A percentile compares a stretch with the other conserved stretches of the same genome.
These are phyloP conservation scores for Orbicella faveolata DNA, from an alignment of 64 coral and sea anemone genomes.

Conservation along the genomic window DNA sequence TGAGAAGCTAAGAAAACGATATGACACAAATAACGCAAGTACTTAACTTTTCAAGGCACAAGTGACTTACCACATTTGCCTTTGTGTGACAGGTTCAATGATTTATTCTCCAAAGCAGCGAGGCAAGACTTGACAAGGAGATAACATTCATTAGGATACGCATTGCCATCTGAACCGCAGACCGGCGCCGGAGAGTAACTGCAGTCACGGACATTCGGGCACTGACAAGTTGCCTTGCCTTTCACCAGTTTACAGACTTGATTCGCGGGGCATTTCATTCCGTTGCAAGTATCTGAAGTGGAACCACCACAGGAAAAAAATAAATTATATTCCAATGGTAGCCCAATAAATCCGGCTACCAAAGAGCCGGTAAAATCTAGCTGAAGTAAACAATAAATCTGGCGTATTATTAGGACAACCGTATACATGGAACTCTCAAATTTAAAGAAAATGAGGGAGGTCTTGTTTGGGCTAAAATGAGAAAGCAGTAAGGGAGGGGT, in stretches of 20 bases:
- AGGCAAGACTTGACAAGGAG: slow-evolving; percentile 41
- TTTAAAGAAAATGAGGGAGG: too few species aligned
- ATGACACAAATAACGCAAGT: too few species aligned
- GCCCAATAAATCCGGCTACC: too few species aligned
- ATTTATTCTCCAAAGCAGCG: background rate
- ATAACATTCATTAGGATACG: slow-evolving; percentile 59
- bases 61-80: slow-evolving; percentile 55
- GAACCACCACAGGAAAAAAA: background rate
- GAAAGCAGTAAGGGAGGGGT: too few species aligned
- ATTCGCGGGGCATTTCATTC: slow-evolving; percentile 35
- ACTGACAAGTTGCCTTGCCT: slow-evolving; percentile 41
- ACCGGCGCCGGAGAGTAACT: slow-evolving; percentile 36
- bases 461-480: too few species aligned
- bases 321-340: background rate
- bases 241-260: slow-evolving; percentile 50
- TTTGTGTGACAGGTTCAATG: slow-evolving; percentile 32
- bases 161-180: slow-evolving; percentile 62
- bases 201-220: slow-evolving; percentile 51
- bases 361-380: background rate
- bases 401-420: too few species aligned
- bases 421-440: too few species aligned
- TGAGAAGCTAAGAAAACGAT: too few species aligned
- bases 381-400: too few species aligned
- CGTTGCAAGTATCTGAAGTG: slow-evolving; percentile 29
- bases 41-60: background rate